Base-by-base conservation (phyloP, 2,113 vertebrate species). In the Gila orcuttii region DNA sequence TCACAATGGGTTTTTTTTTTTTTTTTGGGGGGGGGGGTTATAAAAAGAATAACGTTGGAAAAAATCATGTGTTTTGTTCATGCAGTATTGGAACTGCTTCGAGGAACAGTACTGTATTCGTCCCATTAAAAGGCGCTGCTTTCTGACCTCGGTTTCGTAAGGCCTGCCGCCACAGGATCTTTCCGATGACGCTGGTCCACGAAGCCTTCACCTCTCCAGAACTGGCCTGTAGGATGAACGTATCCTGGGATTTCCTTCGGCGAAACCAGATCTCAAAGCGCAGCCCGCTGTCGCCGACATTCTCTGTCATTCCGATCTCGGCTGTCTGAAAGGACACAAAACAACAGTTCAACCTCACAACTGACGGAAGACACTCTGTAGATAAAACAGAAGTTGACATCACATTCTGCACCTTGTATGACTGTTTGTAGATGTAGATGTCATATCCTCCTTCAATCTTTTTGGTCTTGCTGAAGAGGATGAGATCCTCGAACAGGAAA, bases 251-350 rank as follows among this genome's bases (percentile, higher is more conserved):
- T 86, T 96, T 96, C 88, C 95, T 94, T 36, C 96, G 91, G 3
- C 95, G 92, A 82, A 96, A 97, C 96, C 95, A 97, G 90, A 97
- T 97, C 94, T 97, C 96, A 86, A 96, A 96, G 19, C 95, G 94
- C 11, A 96, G 93, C 12, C 96, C 95, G 2, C 95, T 96, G 89
- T 96, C 95, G 0, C 96, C 96, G 0, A 96, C 93, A 21, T 93
- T 96, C 89, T 97, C 96, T 0, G 96, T 96, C 93, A 96, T 95
- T 21, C 96, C 95, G 36, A 96, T 96, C 86, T 96, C 94, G 17
- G 96, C 96, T 0, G 94, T 96, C 96, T 97, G 79, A 60, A 82
- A 11, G n/a, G 3, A 85, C 42, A 7, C 2, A 19, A 33, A 4
- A 73, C 5, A 33, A 57, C 62, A 17, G 28, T 60, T 9, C 33